Evolutionary conservation across 2,797 vertebrate species (phyloP).

Genomic region (Lerista edwardsae): DNA sequence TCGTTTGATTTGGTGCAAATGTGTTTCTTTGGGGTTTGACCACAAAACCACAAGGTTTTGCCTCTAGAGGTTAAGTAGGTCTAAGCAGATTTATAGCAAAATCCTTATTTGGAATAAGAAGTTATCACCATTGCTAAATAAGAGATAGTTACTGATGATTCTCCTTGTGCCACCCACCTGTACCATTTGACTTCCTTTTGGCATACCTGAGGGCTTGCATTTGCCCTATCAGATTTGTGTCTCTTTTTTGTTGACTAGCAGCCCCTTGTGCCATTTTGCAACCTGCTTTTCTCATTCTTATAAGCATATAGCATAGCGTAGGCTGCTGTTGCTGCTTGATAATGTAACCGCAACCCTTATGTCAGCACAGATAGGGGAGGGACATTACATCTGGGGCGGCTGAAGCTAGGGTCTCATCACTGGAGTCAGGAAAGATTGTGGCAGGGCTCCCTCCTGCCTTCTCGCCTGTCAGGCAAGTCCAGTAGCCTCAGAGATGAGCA

Average conservation of each 20-base stretch:
- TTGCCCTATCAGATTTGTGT: background rate
- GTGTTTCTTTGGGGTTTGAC: background rate
- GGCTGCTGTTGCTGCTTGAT: no score
- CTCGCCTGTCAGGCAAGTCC: no score
- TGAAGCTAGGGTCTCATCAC: no score
- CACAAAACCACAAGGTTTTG: background rate
- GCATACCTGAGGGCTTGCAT: background rate
- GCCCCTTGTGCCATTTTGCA: background rate
- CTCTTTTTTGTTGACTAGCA: background rate
- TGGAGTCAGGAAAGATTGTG: no score
- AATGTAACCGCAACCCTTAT: no score
- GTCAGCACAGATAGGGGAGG: no score
- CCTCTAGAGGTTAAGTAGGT: background rate
- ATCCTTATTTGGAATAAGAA: background rate
- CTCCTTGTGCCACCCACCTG: background rate
- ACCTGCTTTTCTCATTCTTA: background rate
- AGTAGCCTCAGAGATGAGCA: no score
- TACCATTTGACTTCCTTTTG: background rate
- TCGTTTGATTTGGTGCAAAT: background rate
- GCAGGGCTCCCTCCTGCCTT: no score
- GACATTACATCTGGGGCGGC: no score
- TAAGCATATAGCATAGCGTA: background rate
- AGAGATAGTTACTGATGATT: background rate
- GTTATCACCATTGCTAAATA: background rate
- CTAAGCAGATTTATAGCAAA: background rate